Evolutionary conservation across 2,888 invertebrate species (phyloP).

Genomic region (Tipula lateralis): DNA sequence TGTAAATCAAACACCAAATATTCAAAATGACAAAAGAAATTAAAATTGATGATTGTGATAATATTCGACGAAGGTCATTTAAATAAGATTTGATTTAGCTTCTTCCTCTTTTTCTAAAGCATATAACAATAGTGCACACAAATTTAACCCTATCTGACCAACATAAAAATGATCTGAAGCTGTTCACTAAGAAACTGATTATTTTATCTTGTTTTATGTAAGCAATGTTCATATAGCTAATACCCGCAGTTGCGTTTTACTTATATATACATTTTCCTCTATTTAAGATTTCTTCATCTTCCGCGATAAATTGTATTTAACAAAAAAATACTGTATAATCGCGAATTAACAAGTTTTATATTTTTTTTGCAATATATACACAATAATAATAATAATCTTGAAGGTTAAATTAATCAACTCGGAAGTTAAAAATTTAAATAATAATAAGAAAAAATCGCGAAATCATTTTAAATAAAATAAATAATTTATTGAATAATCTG

Average conservation of each 20-base stretch:
- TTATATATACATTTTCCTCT: background rate
- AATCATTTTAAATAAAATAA: conserved; percentile 24
- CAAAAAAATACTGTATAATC: background rate
- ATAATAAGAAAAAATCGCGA: conserved; percentile 3
- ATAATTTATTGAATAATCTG: conserved; percentile 19
- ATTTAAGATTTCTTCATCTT: conserved; percentile 13
- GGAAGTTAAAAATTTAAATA: conserved; percentile 24
- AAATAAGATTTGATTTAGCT: background rate
- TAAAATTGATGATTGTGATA: conserved; percentile 15
- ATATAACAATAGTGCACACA: background rate
- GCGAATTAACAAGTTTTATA: conserved; percentile 6
- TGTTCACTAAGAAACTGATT: background rate
- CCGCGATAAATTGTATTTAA: background rate
- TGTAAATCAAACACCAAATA: background rate
- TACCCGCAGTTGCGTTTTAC: background rate
- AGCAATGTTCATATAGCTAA: background rate
- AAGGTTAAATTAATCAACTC: conserved; percentile 24
- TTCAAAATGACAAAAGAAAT: background rate
- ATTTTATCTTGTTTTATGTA: background rate
- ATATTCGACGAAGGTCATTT: background rate
- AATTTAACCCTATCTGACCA: background rate
- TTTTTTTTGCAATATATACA: background rate
- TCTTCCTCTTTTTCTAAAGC: background rate
- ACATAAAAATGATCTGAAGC: background rate
- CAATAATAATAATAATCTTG: background rate